A percentile compares a stretch with the other conserved stretches of the same genome.
Evolutionary conservation across 2,888 invertebrate genomes (phyloP).

Genomic region (Cantharis rufa): DNA sequence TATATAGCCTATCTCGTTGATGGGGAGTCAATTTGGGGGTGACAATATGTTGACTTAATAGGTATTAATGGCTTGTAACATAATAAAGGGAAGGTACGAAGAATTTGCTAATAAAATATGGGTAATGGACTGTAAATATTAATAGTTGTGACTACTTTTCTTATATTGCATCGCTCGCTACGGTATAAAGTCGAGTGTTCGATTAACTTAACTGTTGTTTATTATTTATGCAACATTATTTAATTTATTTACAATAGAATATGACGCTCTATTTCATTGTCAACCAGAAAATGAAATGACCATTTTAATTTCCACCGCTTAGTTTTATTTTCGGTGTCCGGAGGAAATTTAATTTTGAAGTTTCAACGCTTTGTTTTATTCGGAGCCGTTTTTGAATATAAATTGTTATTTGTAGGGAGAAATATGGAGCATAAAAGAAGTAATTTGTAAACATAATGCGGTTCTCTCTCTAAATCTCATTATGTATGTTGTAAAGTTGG

Average conservation of each 20-base stretch:
- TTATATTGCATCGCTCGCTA: neutral
- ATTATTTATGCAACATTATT: neutral
- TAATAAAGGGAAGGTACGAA: conserved; percentile 23
- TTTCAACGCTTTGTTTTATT: neutral
- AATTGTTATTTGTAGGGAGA: neutral
- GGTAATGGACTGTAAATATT: conserved; percentile 32
- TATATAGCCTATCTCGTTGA: neutral
- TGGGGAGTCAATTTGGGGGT: conserved; percentile 36
- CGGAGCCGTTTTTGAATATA: neutral
- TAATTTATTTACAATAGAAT: neutral
- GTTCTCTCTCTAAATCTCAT: conserved; percentile 24
- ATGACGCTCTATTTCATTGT: neutral
- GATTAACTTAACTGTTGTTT: neutral
- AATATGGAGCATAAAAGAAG: conserved; percentile 10
- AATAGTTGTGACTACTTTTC: conserved; percentile 6
- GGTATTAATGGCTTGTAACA: conserved; percentile 51
- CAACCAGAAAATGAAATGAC: neutral
- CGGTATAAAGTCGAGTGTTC: neutral
- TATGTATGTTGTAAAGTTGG: conserved; percentile 24
- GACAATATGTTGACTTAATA: conserved; percentile 53
- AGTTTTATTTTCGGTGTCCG: neutral
- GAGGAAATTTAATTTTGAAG: neutral
- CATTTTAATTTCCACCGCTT: neutral
- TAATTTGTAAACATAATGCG: conserved; percentile 26
- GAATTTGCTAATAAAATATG: conserved; percentile 32